These are phyloP conservation scores for Notarius lentiginosus DNA, from an alignment of 2,113 vertebrate species.

Conservation along the genomic window DNA sequence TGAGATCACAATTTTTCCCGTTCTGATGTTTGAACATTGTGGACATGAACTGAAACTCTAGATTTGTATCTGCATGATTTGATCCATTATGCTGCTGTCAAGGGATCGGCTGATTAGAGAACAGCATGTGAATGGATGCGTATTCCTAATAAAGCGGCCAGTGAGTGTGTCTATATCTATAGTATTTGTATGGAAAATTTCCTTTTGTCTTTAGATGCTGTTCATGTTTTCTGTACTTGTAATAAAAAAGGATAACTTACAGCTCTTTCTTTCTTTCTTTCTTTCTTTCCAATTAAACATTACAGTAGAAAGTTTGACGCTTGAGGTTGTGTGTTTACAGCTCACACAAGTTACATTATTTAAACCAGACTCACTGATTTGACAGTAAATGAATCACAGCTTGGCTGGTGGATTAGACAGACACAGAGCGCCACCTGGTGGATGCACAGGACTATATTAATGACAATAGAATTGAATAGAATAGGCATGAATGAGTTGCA, in stretches of 20 bases:
- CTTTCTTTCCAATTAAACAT: background rate
- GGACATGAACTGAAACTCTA: no score
- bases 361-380: background rate
- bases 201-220: background rate
- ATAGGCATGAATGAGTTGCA: background rate
- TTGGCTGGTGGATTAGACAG: conserved; percentile 1
- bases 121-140: no score
- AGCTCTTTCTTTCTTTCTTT: background rate
- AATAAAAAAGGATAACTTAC: background rate
- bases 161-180: background rate
- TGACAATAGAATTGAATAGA: background rate
- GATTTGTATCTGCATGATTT: no score
- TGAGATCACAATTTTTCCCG: no score
- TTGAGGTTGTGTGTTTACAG: no score
- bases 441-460: background rate
- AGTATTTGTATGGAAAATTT: background rate
- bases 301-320: background rate
- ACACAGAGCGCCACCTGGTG: conserved; percentile 37
- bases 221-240: background rate
- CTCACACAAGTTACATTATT: background rate
- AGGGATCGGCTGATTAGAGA: no score
- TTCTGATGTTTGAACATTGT: no score
- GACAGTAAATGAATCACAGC: background rate
- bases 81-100: no score
- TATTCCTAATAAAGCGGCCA: no score